Conservation (phyloP, 2,113 vertebrate genomes). For the Oryzias celebensis region DNA sequence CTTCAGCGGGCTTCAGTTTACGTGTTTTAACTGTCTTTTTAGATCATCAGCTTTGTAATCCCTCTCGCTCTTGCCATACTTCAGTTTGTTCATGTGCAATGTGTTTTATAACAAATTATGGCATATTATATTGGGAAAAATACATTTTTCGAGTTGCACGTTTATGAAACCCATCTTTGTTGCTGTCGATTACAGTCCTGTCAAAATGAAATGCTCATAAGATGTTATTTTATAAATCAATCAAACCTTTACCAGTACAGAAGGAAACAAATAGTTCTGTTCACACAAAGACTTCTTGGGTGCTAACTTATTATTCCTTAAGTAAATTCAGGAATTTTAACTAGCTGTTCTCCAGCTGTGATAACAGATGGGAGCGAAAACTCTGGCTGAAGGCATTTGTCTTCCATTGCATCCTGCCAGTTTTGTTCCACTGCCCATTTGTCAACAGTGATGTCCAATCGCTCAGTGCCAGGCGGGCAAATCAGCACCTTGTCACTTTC, state of each 20-base stretch:
- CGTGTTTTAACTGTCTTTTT: no score
- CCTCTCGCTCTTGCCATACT: no score
- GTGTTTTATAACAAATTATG: no score
- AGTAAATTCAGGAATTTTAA: slow-evolving; percentile 63
- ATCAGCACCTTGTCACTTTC: slow-evolving; percentile 81
- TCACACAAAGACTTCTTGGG: slow-evolving; percentile 18
- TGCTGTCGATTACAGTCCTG: background rate
- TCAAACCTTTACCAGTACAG: background rate
- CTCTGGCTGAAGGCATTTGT: slow-evolving; percentile 76
- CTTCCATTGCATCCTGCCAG: slow-evolving; percentile 80
- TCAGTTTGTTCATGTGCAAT: no score
- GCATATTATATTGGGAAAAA: background rate
- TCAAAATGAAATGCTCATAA: background rate
- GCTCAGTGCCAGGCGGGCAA: slow-evolving; percentile 81
- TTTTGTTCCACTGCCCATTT: slow-evolving; percentile 84
- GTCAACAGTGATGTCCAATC: slow-evolving; percentile 86
- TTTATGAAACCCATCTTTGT: background rate
- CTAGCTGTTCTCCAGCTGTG: slow-evolving; percentile 72
- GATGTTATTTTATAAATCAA: background rate
- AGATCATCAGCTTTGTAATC: no score
- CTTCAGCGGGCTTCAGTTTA: no score
- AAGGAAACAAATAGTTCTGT: background rate
- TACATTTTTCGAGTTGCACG: background rate
- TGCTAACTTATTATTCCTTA: slow-evolving; percentile 33
- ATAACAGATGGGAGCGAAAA: slow-evolving; percentile 74